phyloP scores from a whole-genome alignment of 1,140 invertebrate species.

The Neodiprion lecontei region DNA sequence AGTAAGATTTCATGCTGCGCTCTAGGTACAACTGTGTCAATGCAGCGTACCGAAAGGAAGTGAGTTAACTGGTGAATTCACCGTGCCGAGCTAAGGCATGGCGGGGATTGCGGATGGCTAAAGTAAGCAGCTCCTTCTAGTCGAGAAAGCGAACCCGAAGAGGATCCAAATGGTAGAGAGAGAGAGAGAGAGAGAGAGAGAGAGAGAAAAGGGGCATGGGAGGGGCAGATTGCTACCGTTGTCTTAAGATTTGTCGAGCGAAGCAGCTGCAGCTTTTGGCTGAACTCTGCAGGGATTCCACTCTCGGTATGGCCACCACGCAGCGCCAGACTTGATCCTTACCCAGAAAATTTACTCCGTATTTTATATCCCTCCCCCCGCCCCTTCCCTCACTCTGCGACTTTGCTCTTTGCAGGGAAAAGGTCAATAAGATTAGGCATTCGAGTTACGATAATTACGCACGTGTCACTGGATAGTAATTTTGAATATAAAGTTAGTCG shows the following conservation, averaged over 20 bases:
- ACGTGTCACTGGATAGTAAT: no score
- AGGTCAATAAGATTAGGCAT: neutral
- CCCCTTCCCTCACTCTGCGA: neutral
- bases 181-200: neutral
- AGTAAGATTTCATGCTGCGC: no score
- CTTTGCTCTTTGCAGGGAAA: neutral
- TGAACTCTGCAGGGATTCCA: neutral
- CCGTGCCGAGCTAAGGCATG: no score
- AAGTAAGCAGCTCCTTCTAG: neutral
- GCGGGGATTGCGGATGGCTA: no score
- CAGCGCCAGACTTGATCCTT: neutral
- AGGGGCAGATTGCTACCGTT: neutral
- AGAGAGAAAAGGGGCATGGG: no score
- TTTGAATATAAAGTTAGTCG: no score
- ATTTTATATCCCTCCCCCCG: no score
- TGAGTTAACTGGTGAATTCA: no score
- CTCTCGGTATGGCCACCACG: neutral
- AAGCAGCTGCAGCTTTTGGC: constrained; percentile 1
- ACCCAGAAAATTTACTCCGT: no score
- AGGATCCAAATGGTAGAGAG: neutral
- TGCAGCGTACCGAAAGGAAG: no score
- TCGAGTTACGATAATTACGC: no score
- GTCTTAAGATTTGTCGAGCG: neutral
- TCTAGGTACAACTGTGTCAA: no score
- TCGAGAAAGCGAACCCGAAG: neutral